Conservation (phyloP, 2,797 vertebrate genomes). For the Lagorchestes hirsutus region DNA sequence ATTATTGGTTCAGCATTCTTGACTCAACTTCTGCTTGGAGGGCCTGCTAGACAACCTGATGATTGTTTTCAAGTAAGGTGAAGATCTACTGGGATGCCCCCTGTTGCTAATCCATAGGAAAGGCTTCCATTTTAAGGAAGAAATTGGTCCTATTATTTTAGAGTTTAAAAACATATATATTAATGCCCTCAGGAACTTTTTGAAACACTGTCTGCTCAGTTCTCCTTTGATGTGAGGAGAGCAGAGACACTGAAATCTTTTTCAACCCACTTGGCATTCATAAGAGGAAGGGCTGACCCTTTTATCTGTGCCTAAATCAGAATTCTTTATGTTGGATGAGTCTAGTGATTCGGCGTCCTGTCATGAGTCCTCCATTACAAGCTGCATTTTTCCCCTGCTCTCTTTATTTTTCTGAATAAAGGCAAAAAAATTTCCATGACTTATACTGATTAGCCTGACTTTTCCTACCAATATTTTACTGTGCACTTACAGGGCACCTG, state of each 20-base stretch:
- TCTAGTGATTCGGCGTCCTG: not conserved
- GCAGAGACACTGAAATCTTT: constrained; percentile 59
- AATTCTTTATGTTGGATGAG: constrained; percentile 68
- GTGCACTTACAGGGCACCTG: constrained; percentile 46
- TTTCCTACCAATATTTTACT: constrained; percentile 17
- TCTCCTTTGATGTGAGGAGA: constrained; percentile 68
- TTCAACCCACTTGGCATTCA: constrained; percentile 66
- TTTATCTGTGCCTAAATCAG: constrained; percentile 73
- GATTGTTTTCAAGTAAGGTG: not conserved
- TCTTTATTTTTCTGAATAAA: constrained; percentile 62
- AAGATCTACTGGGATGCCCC: not conserved
- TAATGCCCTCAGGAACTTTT: constrained; percentile 46
- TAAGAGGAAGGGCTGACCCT: constrained; percentile 26
- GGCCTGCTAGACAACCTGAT: not conserved
- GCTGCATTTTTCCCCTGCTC: constrained; percentile 1
- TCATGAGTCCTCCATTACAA: constrained; percentile 54
- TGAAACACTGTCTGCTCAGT: constrained; percentile 66
- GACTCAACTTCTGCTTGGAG: not conserved
- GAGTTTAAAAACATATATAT: constrained; percentile 40
- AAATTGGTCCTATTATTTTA: constrained; percentile 29
- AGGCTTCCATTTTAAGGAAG: constrained; percentile 37
- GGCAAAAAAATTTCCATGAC: constrained; percentile 56
- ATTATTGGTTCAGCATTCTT: not conserved
- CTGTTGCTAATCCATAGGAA: not conserved
- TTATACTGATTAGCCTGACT: constrained; percentile 57